These are phyloP conservation scores for Agonopterix arenella DNA, from an alignment of 2,888 invertebrate genomes.

Conservation along the genomic window DNA sequence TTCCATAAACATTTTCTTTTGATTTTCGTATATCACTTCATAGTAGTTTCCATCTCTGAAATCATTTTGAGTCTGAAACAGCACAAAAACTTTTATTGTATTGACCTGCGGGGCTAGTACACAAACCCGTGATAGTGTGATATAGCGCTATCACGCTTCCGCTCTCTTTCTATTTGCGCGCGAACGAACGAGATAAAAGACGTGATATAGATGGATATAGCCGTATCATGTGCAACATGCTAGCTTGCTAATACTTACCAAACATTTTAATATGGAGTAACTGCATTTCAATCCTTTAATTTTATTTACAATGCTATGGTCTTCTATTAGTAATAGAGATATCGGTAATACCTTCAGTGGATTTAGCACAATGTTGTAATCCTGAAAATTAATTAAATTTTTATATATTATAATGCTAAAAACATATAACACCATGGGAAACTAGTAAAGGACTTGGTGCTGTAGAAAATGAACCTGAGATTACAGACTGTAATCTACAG, in stretches of 20 bases:
- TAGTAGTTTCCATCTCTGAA: slow-evolving; percentile 57
- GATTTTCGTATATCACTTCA: slow-evolving; percentile 50
- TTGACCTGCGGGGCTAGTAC: no score
- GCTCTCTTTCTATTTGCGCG: no score
- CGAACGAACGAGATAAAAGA: no score
- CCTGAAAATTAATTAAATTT: slow-evolving; percentile 31
- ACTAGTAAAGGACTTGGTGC: no score
- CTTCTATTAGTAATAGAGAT: slow-evolving; percentile 50
- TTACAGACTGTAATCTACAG: no score
- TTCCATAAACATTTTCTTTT: slow-evolving; percentile 39
- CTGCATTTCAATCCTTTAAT: slow-evolving; percentile 50
- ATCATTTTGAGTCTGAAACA: slow-evolving; percentile 25
- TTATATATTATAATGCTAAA: neutral
- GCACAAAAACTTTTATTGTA: neutral
- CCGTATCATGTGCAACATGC: no score
- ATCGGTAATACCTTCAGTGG: slow-evolving; percentile 44
- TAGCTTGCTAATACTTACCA: no score
- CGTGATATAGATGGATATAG: no score
- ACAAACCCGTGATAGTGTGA: no score
- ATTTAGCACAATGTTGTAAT: slow-evolving; percentile 34
- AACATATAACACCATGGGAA: neutral
- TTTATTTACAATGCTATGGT: slow-evolving; percentile 43
- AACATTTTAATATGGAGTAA: slow-evolving; percentile 33
- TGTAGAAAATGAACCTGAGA: no score
- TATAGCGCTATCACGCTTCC: no score